phyloP scores from a whole-genome alignment of 2,888 invertebrate species.

The Oligia fasciuncula region DNA sequence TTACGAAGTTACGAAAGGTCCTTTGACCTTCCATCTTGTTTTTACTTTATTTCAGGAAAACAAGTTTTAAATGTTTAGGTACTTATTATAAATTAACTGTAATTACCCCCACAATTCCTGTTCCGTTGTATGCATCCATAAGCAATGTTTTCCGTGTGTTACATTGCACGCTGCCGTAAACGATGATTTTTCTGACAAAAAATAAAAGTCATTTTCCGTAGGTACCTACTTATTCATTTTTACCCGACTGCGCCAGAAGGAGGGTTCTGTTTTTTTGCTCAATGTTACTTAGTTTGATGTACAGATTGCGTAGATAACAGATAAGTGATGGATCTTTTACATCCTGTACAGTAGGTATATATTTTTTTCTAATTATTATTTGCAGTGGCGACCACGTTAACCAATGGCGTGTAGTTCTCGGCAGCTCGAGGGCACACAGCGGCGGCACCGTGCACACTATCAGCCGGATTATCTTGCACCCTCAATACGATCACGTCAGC shows the following conservation, averaged over 20 bases:
- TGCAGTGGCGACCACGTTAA: slow-evolving; percentile 17
- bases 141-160: neutral
- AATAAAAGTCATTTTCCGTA: neutral
- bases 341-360: neutral
- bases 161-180: neutral
- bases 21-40: too few species aligned
- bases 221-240: neutral
- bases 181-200: too few species aligned
- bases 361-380: neutral
- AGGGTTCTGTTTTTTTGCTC: neutral
- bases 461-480: slow-evolving; percentile 64
- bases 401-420: slow-evolving; percentile 73
- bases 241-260: too few species aligned
- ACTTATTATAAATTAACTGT: too few species aligned
- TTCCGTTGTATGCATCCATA: neutral
- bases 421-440: slow-evolving; percentile 56
- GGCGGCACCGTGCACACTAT: slow-evolving; percentile 68
- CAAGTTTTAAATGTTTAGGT: too few species aligned
- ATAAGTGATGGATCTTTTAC: neutral
- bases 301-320: neutral
- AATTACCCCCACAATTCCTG: too few species aligned
- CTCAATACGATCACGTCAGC: slow-evolving; percentile 55
- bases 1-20: too few species aligned
- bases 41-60: too few species aligned
- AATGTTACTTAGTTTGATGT: neutral